A percentile compares a stretch with the other conserved stretches of the same genome.
These are phyloP conservation scores for Leptopterna dolabrata DNA, from an alignment of 2,888 invertebrate species.

Conservation along the genomic window DNA sequence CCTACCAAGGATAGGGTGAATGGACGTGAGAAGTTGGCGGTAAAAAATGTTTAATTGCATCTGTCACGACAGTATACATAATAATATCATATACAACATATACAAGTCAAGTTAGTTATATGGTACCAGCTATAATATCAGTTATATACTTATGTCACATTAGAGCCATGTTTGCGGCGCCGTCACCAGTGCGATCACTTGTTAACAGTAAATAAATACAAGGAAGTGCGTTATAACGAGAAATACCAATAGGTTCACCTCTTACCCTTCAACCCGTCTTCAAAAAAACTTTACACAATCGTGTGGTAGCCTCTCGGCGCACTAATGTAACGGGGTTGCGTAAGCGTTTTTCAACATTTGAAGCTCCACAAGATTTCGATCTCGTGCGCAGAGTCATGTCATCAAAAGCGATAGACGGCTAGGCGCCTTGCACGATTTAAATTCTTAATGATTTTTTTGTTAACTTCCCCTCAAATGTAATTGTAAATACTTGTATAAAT, in stretches of 20 bases:
- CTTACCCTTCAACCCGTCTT: conserved; percentile 4
- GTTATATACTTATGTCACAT: no score
- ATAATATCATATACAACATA: no score
- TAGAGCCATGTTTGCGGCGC: no score
- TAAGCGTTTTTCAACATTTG: conserved; percentile 12
- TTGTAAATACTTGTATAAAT: no score
- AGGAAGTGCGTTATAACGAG: background rate
- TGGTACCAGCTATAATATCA: no score
- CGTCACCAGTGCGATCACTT: background rate
- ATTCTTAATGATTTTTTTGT: background rate
- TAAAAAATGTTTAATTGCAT: no score
- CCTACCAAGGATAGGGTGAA: no score
- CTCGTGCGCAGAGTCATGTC: background rate
- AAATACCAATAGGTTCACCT: background rate
- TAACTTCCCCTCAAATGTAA: no score
- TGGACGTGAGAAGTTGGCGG: no score
- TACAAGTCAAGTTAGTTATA: no score
- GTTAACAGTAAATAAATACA: background rate
- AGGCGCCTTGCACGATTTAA: background rate
- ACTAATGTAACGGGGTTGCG: conserved; percentile 1
- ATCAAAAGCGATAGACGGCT: background rate
- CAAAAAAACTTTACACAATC: background rate
- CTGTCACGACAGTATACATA: no score
- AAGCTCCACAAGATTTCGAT: conserved; percentile 15
- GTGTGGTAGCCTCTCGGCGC: background rate